These are phyloP conservation scores for Agrilus cyanescens DNA, from an alignment of 2,888 invertebrate genomes.

Conservation along the genomic window DNA sequence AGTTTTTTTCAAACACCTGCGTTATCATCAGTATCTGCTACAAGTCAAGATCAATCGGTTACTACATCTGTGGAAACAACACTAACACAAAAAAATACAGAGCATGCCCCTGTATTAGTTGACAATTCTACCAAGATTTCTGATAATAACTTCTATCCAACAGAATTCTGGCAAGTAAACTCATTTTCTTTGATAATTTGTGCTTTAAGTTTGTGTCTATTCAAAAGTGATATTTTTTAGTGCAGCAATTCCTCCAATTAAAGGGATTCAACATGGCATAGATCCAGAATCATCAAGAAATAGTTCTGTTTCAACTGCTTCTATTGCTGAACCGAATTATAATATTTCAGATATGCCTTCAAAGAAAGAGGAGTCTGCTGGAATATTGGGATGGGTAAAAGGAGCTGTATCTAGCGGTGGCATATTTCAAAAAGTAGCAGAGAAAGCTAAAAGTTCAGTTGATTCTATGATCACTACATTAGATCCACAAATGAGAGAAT, in stretches of 20 bases:
- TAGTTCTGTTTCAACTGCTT: too few species aligned
- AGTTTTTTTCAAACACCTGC: slow-evolving; percentile 44
- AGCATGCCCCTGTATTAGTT: slow-evolving; percentile 5
- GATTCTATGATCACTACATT: slow-evolving; percentile 78
- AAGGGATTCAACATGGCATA: slow-evolving; percentile 25
- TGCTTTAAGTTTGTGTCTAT: background rate
- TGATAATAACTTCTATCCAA: slow-evolving; percentile 23
- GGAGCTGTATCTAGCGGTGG: slow-evolving; percentile 55
- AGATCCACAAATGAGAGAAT: slow-evolving; percentile 83
- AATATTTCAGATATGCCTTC: slow-evolving; percentile 18
- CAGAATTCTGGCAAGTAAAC: slow-evolving; percentile 29
- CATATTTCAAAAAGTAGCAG: slow-evolving; percentile 55
- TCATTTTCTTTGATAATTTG: too few species aligned
- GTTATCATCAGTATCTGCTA: slow-evolving; percentile 6
- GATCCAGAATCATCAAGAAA: slow-evolving; percentile 4
- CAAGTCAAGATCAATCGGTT: background rate
- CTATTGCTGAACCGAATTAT: too few species aligned
- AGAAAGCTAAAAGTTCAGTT: slow-evolving; percentile 67
- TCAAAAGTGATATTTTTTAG: slow-evolving; percentile 18
- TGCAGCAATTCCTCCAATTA: slow-evolving; percentile 33
- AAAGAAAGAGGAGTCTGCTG: slow-evolving; percentile 38
- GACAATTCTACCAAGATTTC: slow-evolving; percentile 17
- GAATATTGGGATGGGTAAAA: slow-evolving; percentile 57
- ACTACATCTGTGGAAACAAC: slow-evolving; percentile 1
- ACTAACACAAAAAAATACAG: background rate